phyloP scores from a whole-genome alignment of 2,797 vertebrate species.

The Mycteria americana region DNA sequence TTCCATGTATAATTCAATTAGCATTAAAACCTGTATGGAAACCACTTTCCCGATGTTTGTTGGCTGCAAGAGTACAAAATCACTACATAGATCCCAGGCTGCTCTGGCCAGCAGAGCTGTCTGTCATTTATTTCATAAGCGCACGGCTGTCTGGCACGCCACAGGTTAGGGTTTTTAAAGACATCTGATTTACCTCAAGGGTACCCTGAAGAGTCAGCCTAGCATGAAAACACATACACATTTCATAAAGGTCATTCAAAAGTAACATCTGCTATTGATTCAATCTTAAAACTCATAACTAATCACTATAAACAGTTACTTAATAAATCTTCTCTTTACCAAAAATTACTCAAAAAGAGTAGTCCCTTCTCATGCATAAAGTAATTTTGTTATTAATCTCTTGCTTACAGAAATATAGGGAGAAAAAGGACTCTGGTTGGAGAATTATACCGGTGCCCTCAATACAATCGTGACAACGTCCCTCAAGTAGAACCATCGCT shows the following conservation, averaged over 20 bases:
- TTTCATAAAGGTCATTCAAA: constrained; percentile 16
- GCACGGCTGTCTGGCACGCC: neutral
- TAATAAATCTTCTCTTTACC: neutral
- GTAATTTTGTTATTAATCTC: neutral
- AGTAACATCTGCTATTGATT: constrained; percentile 58
- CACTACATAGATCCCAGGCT: neutral
- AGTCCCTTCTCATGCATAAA: neutral
- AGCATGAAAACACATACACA: constrained; percentile 29
- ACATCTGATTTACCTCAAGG: constrained; percentile 35
- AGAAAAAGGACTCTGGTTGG: neutral
- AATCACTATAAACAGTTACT: constrained; percentile 38
- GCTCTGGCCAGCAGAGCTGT: neutral
- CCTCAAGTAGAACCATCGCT: neutral
- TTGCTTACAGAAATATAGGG: neutral
- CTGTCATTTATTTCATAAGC: neutral
- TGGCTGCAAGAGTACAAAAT: neutral
- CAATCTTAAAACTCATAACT: constrained; percentile 2
- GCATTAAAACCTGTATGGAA: neutral
- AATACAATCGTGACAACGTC: fast-evolving
- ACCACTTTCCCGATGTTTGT: neutral
- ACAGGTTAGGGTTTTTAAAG: neutral
- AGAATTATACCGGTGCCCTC: neutral
- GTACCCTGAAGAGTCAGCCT: constrained; percentile 11
- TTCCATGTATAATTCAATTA: neutral
- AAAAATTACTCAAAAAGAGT: neutral